Evolutionary conservation across 2,888 invertebrate species (phyloP).

Genomic region (Synergus japonicus): DNA sequence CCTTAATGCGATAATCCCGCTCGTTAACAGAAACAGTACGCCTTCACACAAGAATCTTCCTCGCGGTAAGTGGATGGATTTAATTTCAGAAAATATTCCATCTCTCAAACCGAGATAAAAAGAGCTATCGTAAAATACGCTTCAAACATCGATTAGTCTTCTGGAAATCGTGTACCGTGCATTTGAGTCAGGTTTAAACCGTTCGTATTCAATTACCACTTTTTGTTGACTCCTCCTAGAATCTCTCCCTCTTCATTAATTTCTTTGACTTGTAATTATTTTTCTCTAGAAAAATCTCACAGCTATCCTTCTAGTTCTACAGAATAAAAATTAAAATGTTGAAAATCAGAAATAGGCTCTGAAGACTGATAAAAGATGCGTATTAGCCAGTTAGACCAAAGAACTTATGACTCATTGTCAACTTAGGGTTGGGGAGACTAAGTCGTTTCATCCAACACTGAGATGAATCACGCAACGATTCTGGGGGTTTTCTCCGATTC

Average conservation of each 20-base stretch:
- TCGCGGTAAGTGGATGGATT: not conserved
- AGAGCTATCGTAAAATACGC: not conserved
- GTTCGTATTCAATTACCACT: slow-evolving; percentile 46
- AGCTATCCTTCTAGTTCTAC: no score
- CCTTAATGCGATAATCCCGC: slow-evolving; percentile 7
- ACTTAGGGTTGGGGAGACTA: not conserved
- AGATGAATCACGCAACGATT: slow-evolving; percentile 21
- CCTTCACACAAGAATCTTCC: not conserved
- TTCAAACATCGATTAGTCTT: not conserved
- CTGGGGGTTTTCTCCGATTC: slow-evolving; percentile 15
- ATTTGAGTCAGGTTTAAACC: slow-evolving; percentile 30
- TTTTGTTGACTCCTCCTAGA: slow-evolving; percentile 17
- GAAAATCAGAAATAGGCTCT: not conserved
- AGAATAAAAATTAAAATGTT: no score
- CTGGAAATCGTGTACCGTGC: not conserved
- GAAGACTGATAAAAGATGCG: not conserved
- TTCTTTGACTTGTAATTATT: not conserved
- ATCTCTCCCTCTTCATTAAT: slow-evolving; percentile 1
- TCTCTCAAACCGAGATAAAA: not conserved
- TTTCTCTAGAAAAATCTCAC: not conserved
- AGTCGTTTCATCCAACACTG: not conserved
- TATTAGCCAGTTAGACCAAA: slow-evolving; percentile 14
- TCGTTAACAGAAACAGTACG: slow-evolving; percentile 5
- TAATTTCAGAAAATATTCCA: not conserved
- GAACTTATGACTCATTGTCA: slow-evolving; percentile 18